Evolutionary conservation across 2,888 invertebrate species (phyloP).

Genomic region (Brachypterus glaber): DNA sequence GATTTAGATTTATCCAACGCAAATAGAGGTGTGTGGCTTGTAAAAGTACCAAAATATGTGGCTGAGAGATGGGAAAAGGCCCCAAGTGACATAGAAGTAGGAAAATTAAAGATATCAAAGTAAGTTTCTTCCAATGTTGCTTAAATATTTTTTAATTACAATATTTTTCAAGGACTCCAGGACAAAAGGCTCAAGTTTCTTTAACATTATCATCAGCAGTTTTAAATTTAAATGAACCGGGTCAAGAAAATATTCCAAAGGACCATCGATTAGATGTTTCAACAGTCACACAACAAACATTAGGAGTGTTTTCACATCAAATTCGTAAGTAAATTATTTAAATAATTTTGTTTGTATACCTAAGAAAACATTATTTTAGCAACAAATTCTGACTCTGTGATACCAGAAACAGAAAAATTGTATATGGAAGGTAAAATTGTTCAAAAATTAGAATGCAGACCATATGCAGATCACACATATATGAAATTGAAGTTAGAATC

Average conservation of each 20-base stretch:
- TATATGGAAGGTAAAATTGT: constrained; percentile 90
- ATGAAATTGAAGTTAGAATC: constrained; percentile 85
- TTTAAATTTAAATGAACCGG: constrained; percentile 65
- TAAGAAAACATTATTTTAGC: constrained; percentile 38
- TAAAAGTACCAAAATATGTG: constrained; percentile 93
- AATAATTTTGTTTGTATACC: neutral
- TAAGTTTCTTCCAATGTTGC: constrained; percentile 34
- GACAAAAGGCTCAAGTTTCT: constrained; percentile 80
- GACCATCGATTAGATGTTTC: constrained; percentile 88
- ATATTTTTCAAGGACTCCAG: constrained; percentile 44
- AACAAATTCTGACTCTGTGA: constrained; percentile 53
- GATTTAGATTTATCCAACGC: constrained; percentile 84
- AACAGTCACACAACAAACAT: constrained; percentile 80
- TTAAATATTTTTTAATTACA: neutral
- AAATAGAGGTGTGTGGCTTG: constrained; percentile 90
- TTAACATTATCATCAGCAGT: constrained; percentile 74
- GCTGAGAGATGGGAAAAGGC: constrained; percentile 92
- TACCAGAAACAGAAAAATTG: constrained; percentile 73
- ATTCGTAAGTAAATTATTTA: constrained; percentile 50
- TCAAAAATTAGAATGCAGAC: constrained; percentile 91
- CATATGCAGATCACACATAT: constrained; percentile 79
- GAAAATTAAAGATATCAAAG: constrained; percentile 80
- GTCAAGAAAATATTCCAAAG: constrained; percentile 76
- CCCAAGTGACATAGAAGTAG: constrained; percentile 85
- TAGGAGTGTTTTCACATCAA: constrained; percentile 86